phyloP scores from a whole-genome alignment of 2,888 invertebrate genomes.

The Clistopyga incitator region DNA sequence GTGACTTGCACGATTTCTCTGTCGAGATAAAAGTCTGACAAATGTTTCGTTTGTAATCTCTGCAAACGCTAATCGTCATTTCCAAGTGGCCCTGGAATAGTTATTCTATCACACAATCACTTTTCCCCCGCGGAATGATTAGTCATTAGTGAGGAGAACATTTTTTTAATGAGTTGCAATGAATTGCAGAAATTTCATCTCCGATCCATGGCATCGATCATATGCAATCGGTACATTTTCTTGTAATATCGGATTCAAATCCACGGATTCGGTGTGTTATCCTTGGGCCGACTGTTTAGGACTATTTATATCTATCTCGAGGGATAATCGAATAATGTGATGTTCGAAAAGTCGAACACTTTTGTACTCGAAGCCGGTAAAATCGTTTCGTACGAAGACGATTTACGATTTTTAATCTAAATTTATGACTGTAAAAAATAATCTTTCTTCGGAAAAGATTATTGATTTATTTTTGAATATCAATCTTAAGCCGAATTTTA shows the following conservation, averaged over 20 bases:
- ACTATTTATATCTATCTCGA: background rate
- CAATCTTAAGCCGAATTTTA: no score
- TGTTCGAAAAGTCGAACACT: background rate
- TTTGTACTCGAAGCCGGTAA: background rate
- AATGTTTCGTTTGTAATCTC: background rate
- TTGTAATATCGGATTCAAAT: conserved; percentile 9
- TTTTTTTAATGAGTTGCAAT: background rate
- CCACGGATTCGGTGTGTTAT: background rate
- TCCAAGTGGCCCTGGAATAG: background rate
- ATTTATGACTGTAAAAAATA: no score
- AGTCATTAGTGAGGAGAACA: background rate
- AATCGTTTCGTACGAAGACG: background rate
- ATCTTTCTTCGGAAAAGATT: no score
- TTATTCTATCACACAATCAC: background rate
- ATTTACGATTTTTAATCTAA: no score
- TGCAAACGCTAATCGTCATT: background rate
- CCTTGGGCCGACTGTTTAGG: background rate
- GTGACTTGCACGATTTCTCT: conserved; percentile 40
- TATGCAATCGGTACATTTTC: background rate
- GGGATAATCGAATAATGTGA: background rate
- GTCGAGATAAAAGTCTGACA: conserved; percentile 13
- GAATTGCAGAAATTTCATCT: background rate
- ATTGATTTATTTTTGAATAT: no score
- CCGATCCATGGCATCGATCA: background rate
- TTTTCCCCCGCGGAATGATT: background rate